phyloP scores from a whole-genome alignment of 53 echinoderm and acorn worm genomes.

The Zoroaster sp. region DNA sequence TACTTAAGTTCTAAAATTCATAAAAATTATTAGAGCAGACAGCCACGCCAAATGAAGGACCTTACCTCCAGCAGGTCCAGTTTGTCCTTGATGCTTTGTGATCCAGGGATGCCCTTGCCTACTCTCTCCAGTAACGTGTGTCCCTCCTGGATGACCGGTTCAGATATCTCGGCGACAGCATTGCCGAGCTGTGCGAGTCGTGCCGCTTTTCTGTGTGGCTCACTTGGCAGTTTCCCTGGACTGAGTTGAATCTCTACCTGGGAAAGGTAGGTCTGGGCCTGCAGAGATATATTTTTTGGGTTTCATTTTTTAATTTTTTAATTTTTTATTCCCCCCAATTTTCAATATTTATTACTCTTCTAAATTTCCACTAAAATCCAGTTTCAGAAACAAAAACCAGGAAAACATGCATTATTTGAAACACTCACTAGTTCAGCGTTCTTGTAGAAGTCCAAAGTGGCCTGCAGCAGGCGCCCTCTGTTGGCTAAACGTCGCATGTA shows the following conservation, averaged over 20 bases:
- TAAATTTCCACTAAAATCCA: no score
- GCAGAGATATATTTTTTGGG: neutral
- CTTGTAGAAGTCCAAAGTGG: constrained; percentile 85
- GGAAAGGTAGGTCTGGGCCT: constrained; percentile 89
- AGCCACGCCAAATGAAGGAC: no score
- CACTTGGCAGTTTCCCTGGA: constrained; percentile 68
- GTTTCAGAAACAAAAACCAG: no score
- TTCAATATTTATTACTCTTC: no score
- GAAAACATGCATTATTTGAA: no score
- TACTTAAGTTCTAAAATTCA: no score
- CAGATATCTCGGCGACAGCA: constrained; percentile 87
- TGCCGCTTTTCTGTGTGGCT: constrained; percentile 65
- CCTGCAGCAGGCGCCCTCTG: constrained; percentile 80
- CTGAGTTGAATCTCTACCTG: constrained; percentile 82
- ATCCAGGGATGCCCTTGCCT: constrained; percentile 73
- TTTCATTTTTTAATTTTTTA: no score
- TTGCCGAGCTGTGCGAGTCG: constrained; percentile 72
- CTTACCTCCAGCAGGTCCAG: constrained; percentile 85
- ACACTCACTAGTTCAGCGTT: constrained; percentile 83
- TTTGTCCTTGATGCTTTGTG: constrained; percentile 67
- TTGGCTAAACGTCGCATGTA: constrained; percentile 84
- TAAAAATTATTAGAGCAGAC: no score
- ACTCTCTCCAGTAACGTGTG: constrained; percentile 75
- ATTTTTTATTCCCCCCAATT: no score
- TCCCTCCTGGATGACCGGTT: constrained; percentile 83